A percentile compares a stretch with the other conserved stretches of the same genome.
Evolutionary conservation across 2,797 vertebrate species (phyloP).

Genomic region (Clarias fuscus): DNA sequence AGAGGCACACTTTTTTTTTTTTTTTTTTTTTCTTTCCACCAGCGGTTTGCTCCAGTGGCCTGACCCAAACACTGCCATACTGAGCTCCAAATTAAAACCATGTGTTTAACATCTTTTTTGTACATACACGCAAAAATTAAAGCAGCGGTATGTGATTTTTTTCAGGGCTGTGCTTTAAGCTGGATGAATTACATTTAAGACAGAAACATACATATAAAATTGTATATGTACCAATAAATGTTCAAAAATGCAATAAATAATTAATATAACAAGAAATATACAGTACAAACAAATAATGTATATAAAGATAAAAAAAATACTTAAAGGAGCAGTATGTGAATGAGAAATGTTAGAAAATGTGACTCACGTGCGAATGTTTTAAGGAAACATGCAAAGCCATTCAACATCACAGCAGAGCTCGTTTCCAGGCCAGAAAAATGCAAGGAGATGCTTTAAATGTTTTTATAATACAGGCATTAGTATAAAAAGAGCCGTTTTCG

Average conservation of each 20-base stretch:
- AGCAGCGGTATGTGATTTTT: not conserved
- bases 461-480: not conserved
- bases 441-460: not conserved
- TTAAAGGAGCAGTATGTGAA: not conserved
- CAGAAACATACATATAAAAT: not conserved
- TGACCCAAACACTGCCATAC: not conserved
- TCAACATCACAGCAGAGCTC: not conserved
- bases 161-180: not conserved
- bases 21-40: no score
- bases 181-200: not conserved
- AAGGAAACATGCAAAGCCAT: not conserved
- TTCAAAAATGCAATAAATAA: not conserved
- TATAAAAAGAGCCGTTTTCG: not conserved
- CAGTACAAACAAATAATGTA: no score
- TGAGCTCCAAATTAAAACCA: not conserved
- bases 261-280: not conserved
- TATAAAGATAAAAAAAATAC: no score
- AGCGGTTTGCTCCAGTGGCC: no score
- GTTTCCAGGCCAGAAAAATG: constrained; percentile 1
- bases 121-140: not conserved
- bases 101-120: not conserved
- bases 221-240: not conserved
- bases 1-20: not conserved
- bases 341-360: not conserved
- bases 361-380: not conserved